Percentiles rank a stretch among this genome's conserved stretches.
Evolutionary conservation across 2,797 vertebrate species (phyloP).

Genomic region (Crenuchus spilurus): DNA sequence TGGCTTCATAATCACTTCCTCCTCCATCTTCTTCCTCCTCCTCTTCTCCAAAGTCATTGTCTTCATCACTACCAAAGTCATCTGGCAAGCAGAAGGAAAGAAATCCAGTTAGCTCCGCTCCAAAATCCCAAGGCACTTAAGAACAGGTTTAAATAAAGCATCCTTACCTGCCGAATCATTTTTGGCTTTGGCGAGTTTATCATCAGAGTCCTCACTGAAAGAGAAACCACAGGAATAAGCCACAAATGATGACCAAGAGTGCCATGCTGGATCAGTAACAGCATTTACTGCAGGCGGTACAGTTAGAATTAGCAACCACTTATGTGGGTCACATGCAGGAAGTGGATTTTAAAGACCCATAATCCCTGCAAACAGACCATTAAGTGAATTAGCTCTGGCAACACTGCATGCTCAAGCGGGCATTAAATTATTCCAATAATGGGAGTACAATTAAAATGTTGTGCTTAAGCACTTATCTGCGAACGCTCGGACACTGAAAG

Average conservation of each 20-base stretch:
- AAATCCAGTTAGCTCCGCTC: too few relatives aligned
- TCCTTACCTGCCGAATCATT: constrained; percentile 92
- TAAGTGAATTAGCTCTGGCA: neutral
- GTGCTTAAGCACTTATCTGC: neutral
- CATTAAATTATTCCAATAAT: neutral
- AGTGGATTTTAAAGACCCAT: constrained; percentile 29
- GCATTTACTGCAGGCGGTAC: constrained; percentile 10
- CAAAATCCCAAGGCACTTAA: neutral
- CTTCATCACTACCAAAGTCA: constrained; percentile 88
- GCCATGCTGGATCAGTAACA: neutral
- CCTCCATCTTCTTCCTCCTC: constrained; percentile 85
- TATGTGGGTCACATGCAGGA: constrained; percentile 47
- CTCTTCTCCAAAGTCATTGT: constrained; percentile 82
- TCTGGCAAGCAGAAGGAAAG: constrained; percentile 62
- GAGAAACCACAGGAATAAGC: neutral
- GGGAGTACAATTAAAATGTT: neutral
- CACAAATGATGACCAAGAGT: neutral
- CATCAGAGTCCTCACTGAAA: constrained; percentile 94
- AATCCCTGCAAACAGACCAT: constrained; percentile 17
- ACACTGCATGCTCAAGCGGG: neutral
- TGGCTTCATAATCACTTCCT: constrained; percentile 88
- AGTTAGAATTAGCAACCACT: constrained; percentile 39
- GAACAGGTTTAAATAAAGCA: neutral
- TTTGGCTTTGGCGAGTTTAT: constrained; percentile 95
- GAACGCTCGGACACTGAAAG: neutral